Evolutionary conservation across 2,797 vertebrate species (phyloP), one percentile per base, ranked within the genome.

Genomic region (Gallinago stenura): DNA sequence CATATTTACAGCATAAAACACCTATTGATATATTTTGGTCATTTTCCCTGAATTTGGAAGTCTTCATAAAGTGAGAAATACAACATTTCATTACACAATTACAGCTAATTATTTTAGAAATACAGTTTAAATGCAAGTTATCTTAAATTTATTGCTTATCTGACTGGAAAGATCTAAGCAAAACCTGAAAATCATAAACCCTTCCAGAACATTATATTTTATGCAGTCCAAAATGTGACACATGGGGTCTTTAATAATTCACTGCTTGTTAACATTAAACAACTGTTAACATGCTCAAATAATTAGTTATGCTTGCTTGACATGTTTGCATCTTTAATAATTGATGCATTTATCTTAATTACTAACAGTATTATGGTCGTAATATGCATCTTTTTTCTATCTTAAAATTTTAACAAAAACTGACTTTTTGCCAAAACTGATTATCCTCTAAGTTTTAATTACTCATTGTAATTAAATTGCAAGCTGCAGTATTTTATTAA

Each of bases 311-410:
- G 99, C 99, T 99, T 99, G 99, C 99, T 99, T 99, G 99, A 99
- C 99, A 99, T 99, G 99, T 99, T 99, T 99, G 99, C 99, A 98
- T 99, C 99, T 98, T 99, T 99, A 99, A 99, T 99, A 99, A 99
- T 99, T 99, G 99, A 99, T 99, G 99, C 98, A 99, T 99, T 99
- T 99, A 99, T 99, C 99, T 99, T 99, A 99, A 99, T 99, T 99
- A 99, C 99, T 99, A 99, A 99, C 99, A 98, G 98, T 98, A 98
- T 99, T 99, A 99, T 99, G 98, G 98, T 98, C 97, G 71, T 98
- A 98, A 98, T 98, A 98, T 95, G 98, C 98, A 98, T 98, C 98
- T 98, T 98, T 98, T 98, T 98, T 98, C 98, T 98, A 98, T 98
- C 98, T 98, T 98, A 98, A 98, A 98, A 99, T 98, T 98, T 98